Conservation (phyloP, 2,888 invertebrate species). For the Dugesia japonica region DNA sequence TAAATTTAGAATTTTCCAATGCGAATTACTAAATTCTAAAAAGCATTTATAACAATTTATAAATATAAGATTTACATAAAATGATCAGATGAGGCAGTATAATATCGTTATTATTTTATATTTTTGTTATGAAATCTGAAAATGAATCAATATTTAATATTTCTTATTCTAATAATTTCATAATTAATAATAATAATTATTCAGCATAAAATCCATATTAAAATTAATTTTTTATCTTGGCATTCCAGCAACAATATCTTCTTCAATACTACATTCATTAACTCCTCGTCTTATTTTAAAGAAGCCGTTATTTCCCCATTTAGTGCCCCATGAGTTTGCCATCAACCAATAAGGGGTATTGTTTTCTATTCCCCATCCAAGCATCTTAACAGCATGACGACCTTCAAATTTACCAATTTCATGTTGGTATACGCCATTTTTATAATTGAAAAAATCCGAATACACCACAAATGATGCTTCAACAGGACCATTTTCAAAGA, state of each 20-base stretch:
- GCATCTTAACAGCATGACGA: slow-evolving; percentile 69
- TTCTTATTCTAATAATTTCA: neutral
- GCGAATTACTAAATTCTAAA: no score
- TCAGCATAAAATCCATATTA: neutral
- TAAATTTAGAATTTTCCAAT: no score
- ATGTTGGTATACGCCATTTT: slow-evolving; percentile 64
- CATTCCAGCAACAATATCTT: slow-evolving; percentile 43
- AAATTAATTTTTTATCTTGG: slow-evolving; percentile 38
- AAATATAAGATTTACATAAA: no score
- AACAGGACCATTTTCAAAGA: slow-evolving; percentile 69
- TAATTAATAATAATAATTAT: neutral
- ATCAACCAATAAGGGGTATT: slow-evolving; percentile 70
- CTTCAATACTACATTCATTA: slow-evolving; percentile 52
- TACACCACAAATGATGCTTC: slow-evolving; percentile 75
- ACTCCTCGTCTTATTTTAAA: slow-evolving; percentile 70
- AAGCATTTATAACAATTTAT: no score
- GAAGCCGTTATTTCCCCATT: slow-evolving; percentile 70
- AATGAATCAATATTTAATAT: neutral
- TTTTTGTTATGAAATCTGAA: no score
- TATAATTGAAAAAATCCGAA: slow-evolving; percentile 66
- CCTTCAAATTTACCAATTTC: slow-evolving; percentile 59
- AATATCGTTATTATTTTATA: no score
- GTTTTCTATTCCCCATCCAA: slow-evolving; percentile 73
- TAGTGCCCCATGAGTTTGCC: slow-evolving; percentile 79
- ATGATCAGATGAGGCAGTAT: no score